These are phyloP conservation scores for Hydractinia echinata DNA, from an alignment of 30 jellyfish, hydroid and myxozoan genomes.

Conservation along the genomic window DNA sequence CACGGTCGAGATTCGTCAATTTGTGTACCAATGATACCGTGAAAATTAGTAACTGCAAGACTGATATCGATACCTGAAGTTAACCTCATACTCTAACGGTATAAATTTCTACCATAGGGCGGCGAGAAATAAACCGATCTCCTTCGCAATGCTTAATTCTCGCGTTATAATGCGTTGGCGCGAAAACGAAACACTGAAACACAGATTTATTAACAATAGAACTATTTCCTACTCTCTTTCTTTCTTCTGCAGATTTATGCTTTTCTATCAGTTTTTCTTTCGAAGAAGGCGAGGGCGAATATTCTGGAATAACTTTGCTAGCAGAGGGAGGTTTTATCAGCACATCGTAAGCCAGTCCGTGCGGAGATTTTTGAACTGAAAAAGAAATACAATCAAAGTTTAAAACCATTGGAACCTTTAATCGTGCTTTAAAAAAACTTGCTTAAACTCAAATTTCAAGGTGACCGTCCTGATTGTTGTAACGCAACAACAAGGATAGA, in stretches of 20 bases:
- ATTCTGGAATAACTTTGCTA: slow-evolving; percentile 20
- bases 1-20: too few relatives aligned
- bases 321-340: slow-evolving; percentile 25
- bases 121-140: too few relatives aligned
- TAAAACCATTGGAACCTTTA: neutral
- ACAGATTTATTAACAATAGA: neutral
- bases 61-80: too few relatives aligned
- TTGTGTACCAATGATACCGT: neutral
- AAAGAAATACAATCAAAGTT: neutral
- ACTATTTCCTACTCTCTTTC: slow-evolving; percentile 11
- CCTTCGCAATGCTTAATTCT: too few relatives aligned
- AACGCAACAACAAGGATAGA: too few relatives aligned
- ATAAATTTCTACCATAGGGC: too few relatives aligned
- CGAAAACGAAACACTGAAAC: neutral
- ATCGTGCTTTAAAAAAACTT: too few relatives aligned
- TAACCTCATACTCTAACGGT: too few relatives aligned
- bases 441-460: too few relatives aligned
- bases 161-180: too few relatives aligned
- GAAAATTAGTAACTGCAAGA: neutral
- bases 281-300: slow-evolving; percentile 14
- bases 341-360: slow-evolving; percentile 38
- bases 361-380: slow-evolving; percentile 29
- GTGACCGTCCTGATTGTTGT: too few relatives aligned
- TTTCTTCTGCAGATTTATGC: slow-evolving; percentile 21
- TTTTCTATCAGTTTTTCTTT: neutral